Evolutionary conservation across 2,113 vertebrate genomes (phyloP).

Genomic region (Chrysemys picta): DNA sequence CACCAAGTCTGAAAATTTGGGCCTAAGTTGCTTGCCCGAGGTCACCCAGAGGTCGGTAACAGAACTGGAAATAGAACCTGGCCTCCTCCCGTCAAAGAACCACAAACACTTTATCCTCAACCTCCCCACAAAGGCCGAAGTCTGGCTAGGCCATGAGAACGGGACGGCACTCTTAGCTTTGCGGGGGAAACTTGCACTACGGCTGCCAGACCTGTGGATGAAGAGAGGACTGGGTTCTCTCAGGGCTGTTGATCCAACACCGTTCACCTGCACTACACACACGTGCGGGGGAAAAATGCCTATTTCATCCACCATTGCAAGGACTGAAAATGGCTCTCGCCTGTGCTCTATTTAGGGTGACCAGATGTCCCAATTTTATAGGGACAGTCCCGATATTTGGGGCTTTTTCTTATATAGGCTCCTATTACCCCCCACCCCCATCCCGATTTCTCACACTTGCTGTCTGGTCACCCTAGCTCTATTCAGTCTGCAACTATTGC

Average conservation of each 20-base stretch:
- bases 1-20: not conserved
- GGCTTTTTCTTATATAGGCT: too few relatives aligned
- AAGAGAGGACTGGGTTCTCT: not conserved
- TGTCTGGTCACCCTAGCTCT: too few relatives aligned
- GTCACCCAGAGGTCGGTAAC: not conserved
- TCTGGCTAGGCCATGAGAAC: not conserved
- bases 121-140: not conserved
- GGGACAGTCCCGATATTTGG: too few relatives aligned
- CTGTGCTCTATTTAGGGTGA: too few relatives aligned
- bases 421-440: too few relatives aligned
- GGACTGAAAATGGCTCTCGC: not conserved
- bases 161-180: not conserved
- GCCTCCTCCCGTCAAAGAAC: not conserved
- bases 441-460: too few relatives aligned
- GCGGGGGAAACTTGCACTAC: rapidly evolving
- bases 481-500: not conserved
- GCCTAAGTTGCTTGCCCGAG: not conserved
- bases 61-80: not conserved
- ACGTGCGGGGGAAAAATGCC: not conserved
- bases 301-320: not conserved
- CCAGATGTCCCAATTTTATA: too few relatives aligned
- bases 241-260: not conserved
- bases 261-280: not conserved
- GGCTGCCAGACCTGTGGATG: not conserved
- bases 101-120: not conserved